These are phyloP conservation scores for Perodicticus potto DNA, from an alignment of 2,797 vertebrate species.

Conservation along the genomic window DNA sequence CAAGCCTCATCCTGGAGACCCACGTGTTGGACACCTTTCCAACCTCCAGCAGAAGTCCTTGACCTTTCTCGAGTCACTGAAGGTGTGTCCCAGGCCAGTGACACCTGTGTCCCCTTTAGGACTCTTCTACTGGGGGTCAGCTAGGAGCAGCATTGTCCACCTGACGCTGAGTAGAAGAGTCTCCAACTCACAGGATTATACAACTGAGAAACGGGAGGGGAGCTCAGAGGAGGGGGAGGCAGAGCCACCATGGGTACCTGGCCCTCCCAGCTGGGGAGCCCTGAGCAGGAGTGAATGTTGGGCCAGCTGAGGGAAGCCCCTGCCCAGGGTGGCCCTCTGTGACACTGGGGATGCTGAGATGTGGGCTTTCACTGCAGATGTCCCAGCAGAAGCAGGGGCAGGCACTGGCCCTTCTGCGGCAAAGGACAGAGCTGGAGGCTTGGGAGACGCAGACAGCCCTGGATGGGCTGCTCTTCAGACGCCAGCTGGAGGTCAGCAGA, in stretches of 20 bases:
- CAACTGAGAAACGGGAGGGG: neutral
- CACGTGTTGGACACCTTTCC: neutral
- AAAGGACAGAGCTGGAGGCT: constrained; percentile 79
- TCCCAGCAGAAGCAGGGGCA: constrained; percentile 73
- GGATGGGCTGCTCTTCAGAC: constrained; percentile 70
- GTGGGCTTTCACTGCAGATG: constrained; percentile 44
- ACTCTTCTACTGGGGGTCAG: neutral
- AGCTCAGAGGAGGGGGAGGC: no score
- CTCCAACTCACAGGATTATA: neutral
- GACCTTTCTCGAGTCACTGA: constrained; percentile 75
- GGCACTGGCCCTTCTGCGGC: constrained; percentile 73
- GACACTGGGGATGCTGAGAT: neutral
- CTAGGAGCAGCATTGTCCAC: neutral
- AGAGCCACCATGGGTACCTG: fast-evolving
- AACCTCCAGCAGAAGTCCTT: constrained; percentile 69
- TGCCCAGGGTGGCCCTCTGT: no score
- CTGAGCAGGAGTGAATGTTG: neutral
- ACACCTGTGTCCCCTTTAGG: neutral
- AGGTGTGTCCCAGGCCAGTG: constrained; percentile 74
- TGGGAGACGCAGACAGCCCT: constrained; percentile 79
- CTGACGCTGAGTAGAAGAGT: neutral
- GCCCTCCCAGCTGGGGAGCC: neutral
- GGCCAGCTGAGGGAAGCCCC: no score
- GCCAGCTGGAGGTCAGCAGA: constrained; percentile 66
- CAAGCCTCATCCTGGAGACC: neutral